These are phyloP conservation scores for Brienomyrus longianalis DNA, from an alignment of 2,113 vertebrate species.

Conservation along the genomic window DNA sequence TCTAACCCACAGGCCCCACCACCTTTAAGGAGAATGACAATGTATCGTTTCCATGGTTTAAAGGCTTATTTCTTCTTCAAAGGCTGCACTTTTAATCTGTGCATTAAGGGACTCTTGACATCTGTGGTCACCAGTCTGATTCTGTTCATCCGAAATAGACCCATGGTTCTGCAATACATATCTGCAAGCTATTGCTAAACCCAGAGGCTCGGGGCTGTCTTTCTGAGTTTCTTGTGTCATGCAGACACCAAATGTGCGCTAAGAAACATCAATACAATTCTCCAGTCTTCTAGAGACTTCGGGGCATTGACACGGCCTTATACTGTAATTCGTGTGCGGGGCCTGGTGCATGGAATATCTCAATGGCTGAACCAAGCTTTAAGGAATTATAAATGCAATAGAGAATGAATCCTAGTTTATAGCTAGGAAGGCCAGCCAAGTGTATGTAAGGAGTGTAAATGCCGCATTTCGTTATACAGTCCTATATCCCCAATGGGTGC, in stretches of 20 bases:
- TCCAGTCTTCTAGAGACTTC: neutral
- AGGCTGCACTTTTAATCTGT: neutral
- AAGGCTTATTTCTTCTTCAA: neutral
- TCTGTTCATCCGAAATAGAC: neutral
- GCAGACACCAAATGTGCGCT: neutral
- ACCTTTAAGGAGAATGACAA: neutral
- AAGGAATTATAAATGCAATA: neutral
- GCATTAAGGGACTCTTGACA: neutral
- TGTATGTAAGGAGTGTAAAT: neutral
- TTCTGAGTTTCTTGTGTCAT: neutral
- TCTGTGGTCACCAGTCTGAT: neutral
- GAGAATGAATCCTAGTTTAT: neutral
- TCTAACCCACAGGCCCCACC: neutral
- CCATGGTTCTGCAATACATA: neutral
- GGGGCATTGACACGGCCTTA: neutral
- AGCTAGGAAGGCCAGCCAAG: neutral
- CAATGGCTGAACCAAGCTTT: neutral
- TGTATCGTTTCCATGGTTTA: neutral
- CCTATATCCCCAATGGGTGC: neutral
- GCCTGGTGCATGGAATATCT: neutral
- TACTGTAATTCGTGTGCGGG: neutral
- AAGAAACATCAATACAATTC: neutral
- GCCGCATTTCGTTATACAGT: neutral
- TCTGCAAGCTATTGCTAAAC: neutral
- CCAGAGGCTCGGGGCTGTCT: neutral